Conservation (phyloP, 2,113 vertebrate genomes). For the Rutilus rutilus region DNA sequence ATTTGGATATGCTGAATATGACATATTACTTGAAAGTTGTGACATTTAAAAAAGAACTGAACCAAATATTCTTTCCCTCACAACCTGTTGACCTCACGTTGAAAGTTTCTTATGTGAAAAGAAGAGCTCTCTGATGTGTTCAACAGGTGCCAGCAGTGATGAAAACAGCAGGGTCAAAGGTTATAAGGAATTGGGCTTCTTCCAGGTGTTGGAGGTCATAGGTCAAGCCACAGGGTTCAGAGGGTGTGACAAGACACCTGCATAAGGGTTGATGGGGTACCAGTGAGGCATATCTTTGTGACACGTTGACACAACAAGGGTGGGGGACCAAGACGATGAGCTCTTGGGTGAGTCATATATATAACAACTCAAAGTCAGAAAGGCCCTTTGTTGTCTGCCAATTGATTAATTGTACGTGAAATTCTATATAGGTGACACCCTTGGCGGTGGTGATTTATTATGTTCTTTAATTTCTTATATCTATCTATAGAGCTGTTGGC, state of each 20-base stretch:
- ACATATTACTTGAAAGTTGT: not conserved
- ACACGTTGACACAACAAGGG: constrained; percentile 5
- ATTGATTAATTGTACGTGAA: not conserved
- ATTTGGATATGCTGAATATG: not conserved
- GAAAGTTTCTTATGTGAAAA: constrained; percentile 22
- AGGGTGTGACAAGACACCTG: constrained; percentile 68
- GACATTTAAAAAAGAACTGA: not conserved
- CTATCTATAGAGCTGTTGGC: not conserved
- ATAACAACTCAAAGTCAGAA: constrained; percentile 7
- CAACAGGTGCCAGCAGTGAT: constrained; percentile 64
- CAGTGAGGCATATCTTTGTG: constrained; percentile 49
- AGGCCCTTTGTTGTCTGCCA: not conserved
- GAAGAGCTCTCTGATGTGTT: constrained; percentile 58
- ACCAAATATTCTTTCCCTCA: constrained; percentile 11
- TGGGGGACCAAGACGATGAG: not conserved
- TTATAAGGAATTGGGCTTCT: constrained; percentile 53
- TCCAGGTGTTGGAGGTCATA: constrained; percentile 68
- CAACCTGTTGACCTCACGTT: constrained; percentile 31
- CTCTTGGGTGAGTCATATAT: constrained; percentile 4
- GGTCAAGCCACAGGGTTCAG: constrained; percentile 55
- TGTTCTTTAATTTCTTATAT: not conserved
- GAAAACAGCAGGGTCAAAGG: constrained; percentile 64
- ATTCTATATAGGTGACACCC: not conserved
- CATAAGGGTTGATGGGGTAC: constrained; percentile 57
- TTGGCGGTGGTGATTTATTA: not conserved